Conservation (phyloP, 2,888 invertebrate species). For the Schizaphis graminum region DNA sequence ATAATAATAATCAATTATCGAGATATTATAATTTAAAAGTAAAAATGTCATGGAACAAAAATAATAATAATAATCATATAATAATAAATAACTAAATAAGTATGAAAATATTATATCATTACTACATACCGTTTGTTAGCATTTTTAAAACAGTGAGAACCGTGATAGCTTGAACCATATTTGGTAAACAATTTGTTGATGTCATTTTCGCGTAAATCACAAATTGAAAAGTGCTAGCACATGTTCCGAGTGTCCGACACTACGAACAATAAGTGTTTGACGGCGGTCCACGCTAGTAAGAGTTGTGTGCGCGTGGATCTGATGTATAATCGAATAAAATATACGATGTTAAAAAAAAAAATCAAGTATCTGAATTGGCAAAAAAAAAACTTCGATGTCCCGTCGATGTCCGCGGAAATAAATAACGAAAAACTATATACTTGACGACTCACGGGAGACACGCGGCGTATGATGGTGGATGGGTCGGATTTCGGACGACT, state of each 20-base stretch:
- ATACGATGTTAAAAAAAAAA: background rate
- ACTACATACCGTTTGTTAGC: conserved; percentile 81
- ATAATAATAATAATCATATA: too few relatives aligned
- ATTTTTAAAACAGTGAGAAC: conserved; percentile 86
- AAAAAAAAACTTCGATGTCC: background rate
- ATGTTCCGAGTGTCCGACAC: conserved; percentile 58
- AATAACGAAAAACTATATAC: background rate
- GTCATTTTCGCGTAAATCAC: conserved; percentile 72
- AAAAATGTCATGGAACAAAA: too few relatives aligned
- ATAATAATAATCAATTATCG: background rate
- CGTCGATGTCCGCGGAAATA: background rate
- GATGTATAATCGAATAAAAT: background rate
- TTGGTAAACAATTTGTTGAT: conserved; percentile 75
- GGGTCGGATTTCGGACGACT: background rate
- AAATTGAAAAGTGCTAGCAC: conserved; percentile 54
- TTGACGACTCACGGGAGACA: background rate
- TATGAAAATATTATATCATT: background rate
- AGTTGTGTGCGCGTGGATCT: background rate
- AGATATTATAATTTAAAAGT: too few relatives aligned
- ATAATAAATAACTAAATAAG: background rate
- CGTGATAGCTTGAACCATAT: conserved; percentile 88
- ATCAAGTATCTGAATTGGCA: background rate
- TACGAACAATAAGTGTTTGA: background rate
- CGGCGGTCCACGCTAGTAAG: background rate
- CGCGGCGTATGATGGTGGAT: background rate